phyloP scores from a whole-genome alignment of 2,888 invertebrate species.

The Arctia plantaginis region DNA sequence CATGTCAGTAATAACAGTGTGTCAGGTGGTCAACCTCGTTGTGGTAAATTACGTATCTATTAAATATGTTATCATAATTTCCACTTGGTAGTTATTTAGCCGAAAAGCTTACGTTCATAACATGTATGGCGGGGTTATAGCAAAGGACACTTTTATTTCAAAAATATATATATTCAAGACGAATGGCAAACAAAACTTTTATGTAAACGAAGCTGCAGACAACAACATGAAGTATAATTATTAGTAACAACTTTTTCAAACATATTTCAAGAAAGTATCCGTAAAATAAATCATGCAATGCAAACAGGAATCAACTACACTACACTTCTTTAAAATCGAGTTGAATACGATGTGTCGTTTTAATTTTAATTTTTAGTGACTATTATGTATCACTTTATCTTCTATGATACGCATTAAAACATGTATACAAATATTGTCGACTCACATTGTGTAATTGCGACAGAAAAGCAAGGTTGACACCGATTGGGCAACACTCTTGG shows the following conservation, averaged over 20 bases:
- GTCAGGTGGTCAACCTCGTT: not conserved
- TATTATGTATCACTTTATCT: constrained; percentile 22
- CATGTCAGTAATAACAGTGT: too few relatives aligned
- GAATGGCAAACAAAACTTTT: not conserved
- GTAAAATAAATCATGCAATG: too few relatives aligned
- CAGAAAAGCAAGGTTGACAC: constrained; percentile 53
- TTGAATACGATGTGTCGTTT: not conserved
- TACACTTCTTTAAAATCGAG: not conserved
- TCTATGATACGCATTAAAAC: not conserved
- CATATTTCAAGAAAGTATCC: not conserved
- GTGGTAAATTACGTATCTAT: not conserved
- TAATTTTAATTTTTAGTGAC: constrained; percentile 1
- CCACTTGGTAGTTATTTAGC: not conserved
- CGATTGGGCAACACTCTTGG: constrained; percentile 52
- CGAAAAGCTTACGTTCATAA: not conserved
- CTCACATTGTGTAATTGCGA: constrained; percentile 50
- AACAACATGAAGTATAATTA: too few relatives aligned
- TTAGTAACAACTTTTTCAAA: not conserved
- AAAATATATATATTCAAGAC: not conserved
- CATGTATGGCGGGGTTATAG: not conserved
- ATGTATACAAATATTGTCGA: constrained; percentile 53
- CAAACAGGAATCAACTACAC: not conserved
- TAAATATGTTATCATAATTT: not conserved
- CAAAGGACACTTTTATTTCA: not conserved
- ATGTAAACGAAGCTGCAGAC: too few relatives aligned